These are phyloP conservation scores for Karalla daura DNA, from an alignment of 2,797 vertebrate species.

Conservation along the genomic window DNA sequence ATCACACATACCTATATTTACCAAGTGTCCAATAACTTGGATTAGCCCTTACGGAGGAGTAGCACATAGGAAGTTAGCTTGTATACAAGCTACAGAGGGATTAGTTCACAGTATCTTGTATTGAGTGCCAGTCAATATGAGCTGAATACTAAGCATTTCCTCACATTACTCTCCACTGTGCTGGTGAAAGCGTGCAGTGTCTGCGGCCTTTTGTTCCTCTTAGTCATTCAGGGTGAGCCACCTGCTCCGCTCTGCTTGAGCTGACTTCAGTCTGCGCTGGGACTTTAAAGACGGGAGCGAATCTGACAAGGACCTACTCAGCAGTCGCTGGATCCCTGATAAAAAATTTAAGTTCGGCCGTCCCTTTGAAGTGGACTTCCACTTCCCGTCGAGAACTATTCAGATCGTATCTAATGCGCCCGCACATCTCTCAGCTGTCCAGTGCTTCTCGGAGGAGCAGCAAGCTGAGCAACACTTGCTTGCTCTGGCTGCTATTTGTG, in stretches of 20 bases:
- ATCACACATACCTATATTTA: background rate
- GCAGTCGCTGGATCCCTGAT: background rate
- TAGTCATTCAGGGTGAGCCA: conserved; percentile 76
- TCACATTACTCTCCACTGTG: conserved; percentile 75
- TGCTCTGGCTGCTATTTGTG: conserved; percentile 56
- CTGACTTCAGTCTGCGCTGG: conserved; percentile 55
- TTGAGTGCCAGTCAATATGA: conserved; percentile 69
- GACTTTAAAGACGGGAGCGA: conserved; percentile 32
- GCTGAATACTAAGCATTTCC: conserved; percentile 80
- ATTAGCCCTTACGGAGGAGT: conserved; percentile 27
- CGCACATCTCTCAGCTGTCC: conserved; percentile 21
- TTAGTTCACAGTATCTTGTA: conserved; percentile 71
- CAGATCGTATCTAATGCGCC: background rate
- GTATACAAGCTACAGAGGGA: conserved; percentile 61
- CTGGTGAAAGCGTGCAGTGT: conserved; percentile 77
- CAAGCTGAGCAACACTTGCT: conserved; percentile 46
- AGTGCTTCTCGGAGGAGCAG: conserved; percentile 34
- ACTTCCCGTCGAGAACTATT: conserved; percentile 14
- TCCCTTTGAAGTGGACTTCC: background rate
- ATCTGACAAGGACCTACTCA: conserved; percentile 29
- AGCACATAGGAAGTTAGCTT: conserved; percentile 37
- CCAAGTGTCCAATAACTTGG: conserved; percentile 22
- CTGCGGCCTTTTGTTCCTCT: conserved; percentile 73
- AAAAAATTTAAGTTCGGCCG: background rate
- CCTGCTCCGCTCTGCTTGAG: conserved; percentile 70